Base-by-base conservation (phyloP, 2,797 vertebrate species). In the Tadarida brasiliensis region DNA sequence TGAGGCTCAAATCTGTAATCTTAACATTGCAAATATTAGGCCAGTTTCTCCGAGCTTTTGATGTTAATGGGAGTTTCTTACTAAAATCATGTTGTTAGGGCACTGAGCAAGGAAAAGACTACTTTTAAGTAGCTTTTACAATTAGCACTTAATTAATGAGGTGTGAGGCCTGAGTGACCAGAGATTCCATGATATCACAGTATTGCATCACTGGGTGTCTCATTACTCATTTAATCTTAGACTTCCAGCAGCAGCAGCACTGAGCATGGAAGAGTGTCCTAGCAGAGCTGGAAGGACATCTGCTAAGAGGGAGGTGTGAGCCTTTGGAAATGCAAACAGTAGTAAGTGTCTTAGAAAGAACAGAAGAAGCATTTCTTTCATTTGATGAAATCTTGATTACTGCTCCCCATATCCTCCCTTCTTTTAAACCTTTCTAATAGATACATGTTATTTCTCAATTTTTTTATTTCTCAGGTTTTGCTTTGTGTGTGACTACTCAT, bases 131-230 rank as follows among this genome's bases (percentile, higher is more conserved):
- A 94, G 76, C 33, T 90, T 96, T 95, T 70, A 86, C 84, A 96
- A 95, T 95, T 95, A 95, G 57, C 49, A 93, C 33, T 92, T 94
- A 95, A 85, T 95, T 95, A 97, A 87, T 76, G 83, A 94, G 89
- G 86, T 95, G 83, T 54, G 76, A 94, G 92, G 30, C 8, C 28
- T 26, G 35, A 95, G 84, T 91, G 94, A 83, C 92, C 33, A 9
- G 84, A 90, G 35, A 44, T 82, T 51, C 56, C 14, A 17, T 26
- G 47, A 87, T 87, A 81, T 63, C 39, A 89, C n/a, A 57, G 28
- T 17, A 61, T 91, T 35, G 9, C 26, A 51, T 67, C 65, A 28
- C 51, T 85, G 54, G 51, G 33, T 19, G 24, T 84, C 83, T 96
- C 90, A 35, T 96, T 82, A 87, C 57, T 96, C 68, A 81, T 56